Conservation (phyloP, 2,113 vertebrate species). For the Epinephelus fuscoguttatus region DNA sequence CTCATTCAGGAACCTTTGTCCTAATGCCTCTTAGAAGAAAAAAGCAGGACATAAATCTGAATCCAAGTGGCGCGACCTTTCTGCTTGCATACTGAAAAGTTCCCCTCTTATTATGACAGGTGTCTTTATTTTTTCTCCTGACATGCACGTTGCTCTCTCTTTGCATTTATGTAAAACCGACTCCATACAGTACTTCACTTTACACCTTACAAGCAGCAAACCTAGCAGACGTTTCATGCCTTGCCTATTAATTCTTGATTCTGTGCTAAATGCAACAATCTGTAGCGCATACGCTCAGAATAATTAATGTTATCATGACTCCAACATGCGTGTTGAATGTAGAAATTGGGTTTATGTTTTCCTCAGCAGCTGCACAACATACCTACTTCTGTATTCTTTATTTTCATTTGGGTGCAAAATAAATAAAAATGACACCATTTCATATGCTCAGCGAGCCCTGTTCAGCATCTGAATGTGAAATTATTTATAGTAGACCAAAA, state of each 20-base stretch:
- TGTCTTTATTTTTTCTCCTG: constrained; percentile 23
- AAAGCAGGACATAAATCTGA: constrained; percentile 29
- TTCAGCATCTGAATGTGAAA: constrained; percentile 6
- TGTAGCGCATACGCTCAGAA: constrained; percentile 32
- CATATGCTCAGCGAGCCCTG: background rate
- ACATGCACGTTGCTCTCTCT: background rate
- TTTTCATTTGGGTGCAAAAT: background rate
- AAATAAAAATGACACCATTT: background rate
- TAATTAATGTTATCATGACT: background rate
- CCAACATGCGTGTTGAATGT: background rate
- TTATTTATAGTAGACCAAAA: background rate
- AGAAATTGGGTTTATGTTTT: background rate
- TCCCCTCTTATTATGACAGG: constrained; percentile 20
- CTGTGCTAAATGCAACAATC: background rate
- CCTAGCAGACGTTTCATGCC: background rate
- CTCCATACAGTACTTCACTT: constrained; percentile 8
- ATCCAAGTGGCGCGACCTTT: constrained; percentile 54
- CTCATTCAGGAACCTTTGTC: constrained; percentile 58
- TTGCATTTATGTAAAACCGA: constrained; percentile 24
- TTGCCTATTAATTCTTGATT: background rate
- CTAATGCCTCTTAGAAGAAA: constrained; percentile 18
- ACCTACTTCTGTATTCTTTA: background rate
- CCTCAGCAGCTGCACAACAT: background rate
- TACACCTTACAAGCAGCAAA: background rate
- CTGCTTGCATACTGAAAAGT: constrained; percentile 26